A percentile compares a stretch with the other conserved stretches of the same genome.
These are phyloP conservation scores for Cheilinus undulatus DNA, from an alignment of 2,113 vertebrate species.

Conservation along the genomic window DNA sequence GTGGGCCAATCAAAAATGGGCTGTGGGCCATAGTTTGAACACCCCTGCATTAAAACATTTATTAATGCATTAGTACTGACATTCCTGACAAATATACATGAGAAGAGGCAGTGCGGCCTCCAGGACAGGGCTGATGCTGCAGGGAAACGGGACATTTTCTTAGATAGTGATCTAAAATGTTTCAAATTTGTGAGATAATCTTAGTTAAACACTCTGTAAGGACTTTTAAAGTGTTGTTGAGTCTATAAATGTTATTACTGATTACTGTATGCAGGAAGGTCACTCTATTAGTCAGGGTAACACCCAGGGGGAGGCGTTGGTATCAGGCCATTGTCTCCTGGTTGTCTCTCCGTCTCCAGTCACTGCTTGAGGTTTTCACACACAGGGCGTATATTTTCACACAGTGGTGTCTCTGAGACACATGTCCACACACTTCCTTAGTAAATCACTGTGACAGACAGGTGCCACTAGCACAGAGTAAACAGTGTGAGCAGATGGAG, in stretches of 20 bases:
- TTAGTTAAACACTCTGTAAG: too few relatives aligned
- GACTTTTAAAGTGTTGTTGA: too few relatives aligned
- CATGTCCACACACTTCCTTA: conserved; percentile 26
- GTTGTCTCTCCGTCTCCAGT: neutral
- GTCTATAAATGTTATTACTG: neutral
- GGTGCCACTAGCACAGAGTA: conserved; percentile 51
- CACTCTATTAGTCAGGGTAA: neutral
- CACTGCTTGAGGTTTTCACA: conserved; percentile 31
- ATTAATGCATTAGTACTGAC: too few relatives aligned
- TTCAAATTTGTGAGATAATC: too few relatives aligned
- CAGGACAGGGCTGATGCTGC: too few relatives aligned
- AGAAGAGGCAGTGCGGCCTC: too few relatives aligned
- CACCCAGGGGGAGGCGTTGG: neutral
- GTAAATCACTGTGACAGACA: conserved; percentile 62
- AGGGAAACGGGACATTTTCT: too few relatives aligned
- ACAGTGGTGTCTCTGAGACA: conserved; percentile 49
- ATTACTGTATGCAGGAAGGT: neutral
- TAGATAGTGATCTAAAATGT: too few relatives aligned
- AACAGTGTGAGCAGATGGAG: conserved; percentile 52
- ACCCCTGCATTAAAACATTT: too few relatives aligned
- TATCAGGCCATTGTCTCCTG: neutral
- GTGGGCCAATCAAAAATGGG: too few relatives aligned
- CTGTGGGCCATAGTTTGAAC: too few relatives aligned
- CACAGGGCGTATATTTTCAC: conserved; percentile 18
- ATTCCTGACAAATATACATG: too few relatives aligned